Evolutionary conservation across 2,113 vertebrate genomes (phyloP).

Genomic region (Platichthys flesus): DNA sequence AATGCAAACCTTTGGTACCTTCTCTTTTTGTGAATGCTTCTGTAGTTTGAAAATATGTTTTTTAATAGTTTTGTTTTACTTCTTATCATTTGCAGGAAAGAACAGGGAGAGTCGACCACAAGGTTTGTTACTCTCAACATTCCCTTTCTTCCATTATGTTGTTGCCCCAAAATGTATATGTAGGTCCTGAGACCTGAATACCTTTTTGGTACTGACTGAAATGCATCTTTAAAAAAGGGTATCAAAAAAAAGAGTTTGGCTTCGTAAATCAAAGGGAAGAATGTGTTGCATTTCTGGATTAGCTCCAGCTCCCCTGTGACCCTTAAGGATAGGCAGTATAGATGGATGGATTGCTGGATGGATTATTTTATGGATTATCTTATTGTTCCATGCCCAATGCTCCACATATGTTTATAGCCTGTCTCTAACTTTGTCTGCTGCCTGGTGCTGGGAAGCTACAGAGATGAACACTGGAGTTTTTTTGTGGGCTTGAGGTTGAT

Average conservation of each 20-base stretch:
- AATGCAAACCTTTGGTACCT: not conserved
- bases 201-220: not conserved
- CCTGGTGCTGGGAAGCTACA: not conserved
- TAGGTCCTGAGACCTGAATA: not conserved
- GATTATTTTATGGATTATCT: no score
- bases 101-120: slow-evolving; percentile 91
- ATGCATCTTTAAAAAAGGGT: not conserved
- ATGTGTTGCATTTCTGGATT: no score
- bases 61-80: slow-evolving; percentile 54
- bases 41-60: slow-evolving; percentile 29
- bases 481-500: no score
- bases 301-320: no score
- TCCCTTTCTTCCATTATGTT: not conserved
- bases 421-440: not conserved
- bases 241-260: no score
- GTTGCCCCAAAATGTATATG: not conserved
- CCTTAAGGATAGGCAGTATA: no score
- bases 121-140: slow-evolving; percentile 85
- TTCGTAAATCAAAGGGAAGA: no score
- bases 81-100: slow-evolving; percentile 87
- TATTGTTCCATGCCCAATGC: no score
- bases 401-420: not conserved
- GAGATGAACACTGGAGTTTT: no score
- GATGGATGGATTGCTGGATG: no score
- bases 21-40: slow-evolving; percentile 23